Evolutionary conservation across 2,888 invertebrate genomes (phyloP).

Genomic region (Kryphioiulus occultus): DNA sequence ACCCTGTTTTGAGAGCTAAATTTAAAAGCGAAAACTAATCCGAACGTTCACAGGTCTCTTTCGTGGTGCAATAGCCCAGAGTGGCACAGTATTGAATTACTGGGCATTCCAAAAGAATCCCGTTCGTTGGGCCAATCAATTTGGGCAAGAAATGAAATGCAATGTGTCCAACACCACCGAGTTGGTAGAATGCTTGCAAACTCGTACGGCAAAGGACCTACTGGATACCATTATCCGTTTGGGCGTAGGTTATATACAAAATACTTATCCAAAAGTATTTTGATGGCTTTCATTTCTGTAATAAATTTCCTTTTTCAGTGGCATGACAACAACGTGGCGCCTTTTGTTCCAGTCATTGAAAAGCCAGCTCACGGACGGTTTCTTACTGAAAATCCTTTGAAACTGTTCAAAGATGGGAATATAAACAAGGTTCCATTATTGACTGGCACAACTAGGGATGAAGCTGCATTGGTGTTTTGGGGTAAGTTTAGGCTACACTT

Average conservation of each 20-base stretch:
- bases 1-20: too few relatives aligned
- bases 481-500: too few relatives aligned
- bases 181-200: slow-evolving; percentile 10
- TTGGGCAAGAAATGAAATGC: neutral
- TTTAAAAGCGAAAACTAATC: too few relatives aligned
- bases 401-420: slow-evolving; percentile 7
- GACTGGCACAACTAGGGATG: slow-evolving; percentile 37
- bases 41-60: slow-evolving; percentile 42
- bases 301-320: neutral
- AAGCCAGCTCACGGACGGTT: neutral
- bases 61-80: slow-evolving; percentile 39
- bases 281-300: neutral
- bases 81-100: neutral
- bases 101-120: slow-evolving; percentile 44
- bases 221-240: slow-evolving; percentile 8
- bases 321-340: neutral
- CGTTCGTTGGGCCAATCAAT: neutral
- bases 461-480: neutral
- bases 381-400: slow-evolving; percentile 31
- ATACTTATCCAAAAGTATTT: neutral
- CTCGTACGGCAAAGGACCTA: neutral
- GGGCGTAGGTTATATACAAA: neutral
- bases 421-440: slow-evolving; percentile 46
- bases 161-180: neutral
- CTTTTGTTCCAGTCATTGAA: slow-evolving; percentile 46